phyloP scores from a whole-genome alignment of 2,113 vertebrate genomes.

The Sinocyclocheilus maitianheensis region DNA sequence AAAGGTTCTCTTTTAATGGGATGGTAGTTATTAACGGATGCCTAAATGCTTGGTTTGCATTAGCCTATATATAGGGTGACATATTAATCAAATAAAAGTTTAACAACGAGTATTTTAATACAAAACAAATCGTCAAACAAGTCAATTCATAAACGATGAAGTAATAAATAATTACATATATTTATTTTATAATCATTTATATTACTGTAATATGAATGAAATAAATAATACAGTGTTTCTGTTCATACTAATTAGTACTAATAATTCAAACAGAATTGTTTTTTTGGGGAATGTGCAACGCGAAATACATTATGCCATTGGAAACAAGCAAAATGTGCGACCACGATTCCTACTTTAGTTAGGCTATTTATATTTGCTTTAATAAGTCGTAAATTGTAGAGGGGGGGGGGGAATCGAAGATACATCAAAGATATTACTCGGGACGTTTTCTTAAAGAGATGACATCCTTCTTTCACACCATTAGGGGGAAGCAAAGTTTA shows the following conservation, averaged over 20 bases:
- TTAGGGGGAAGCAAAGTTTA: slow-evolving; percentile 5
- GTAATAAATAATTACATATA: neutral
- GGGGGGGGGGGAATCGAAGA: neutral
- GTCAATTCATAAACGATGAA: neutral
- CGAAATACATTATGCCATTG: neutral
- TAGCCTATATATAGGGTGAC: neutral
- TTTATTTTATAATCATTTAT: neutral
- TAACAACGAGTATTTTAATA: neutral
- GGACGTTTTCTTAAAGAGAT: neutral
- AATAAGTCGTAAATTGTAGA: neutral
- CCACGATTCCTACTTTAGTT: neutral
- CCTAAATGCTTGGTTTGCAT: neutral
- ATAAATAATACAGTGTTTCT: too few species aligned
- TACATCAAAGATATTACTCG: neutral
- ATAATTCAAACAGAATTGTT: neutral
- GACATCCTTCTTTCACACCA: neutral
- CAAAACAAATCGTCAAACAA: neutral
- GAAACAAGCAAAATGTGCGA: neutral
- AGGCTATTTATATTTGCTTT: neutral
- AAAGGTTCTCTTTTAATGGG: neutral
- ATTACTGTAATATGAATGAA: neutral
- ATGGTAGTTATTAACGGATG: neutral
- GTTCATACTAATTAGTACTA: neutral
- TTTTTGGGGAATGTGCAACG: neutral
- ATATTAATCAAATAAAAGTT: neutral